Base-by-base conservation (phyloP, 2,113 vertebrate species). In the Sapajus apella region DNA sequence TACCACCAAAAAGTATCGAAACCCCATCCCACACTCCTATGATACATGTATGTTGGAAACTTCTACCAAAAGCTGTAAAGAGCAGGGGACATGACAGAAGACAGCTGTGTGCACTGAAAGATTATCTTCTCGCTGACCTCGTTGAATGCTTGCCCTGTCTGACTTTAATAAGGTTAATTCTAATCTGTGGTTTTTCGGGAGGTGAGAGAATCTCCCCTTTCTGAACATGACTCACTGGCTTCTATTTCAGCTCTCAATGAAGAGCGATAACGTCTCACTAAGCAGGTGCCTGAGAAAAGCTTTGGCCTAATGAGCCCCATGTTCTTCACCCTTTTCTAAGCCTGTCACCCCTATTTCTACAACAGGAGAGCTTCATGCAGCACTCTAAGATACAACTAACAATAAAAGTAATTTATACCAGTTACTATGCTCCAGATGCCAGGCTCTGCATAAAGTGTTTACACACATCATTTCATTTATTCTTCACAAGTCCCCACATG, bases 161-260 rank as follows among this genome's bases (percentile, higher is more conserved):
- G 70, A 50, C 81, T 86, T 84, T 68, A 80, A 47, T 77, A 50
- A 66, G 73, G 64, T 93, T 75, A 14, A 32, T 88, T 88, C 76
- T 88, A 70, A 93, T 56, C 82, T 27, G 0, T 10, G 21, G 43
- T 92, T 88, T 87, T 66, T 25, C 32, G 21, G 56, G 68, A 90
- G 75, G 52, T 45, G 91, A 94, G 64, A 72, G 58, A 91, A 30
- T 10, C 88, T 55, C 52, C 55, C 27, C 91, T 94, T 95, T 93
- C 94, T 84, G 95, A 84, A 37, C 23, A 76, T 35, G 89, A 80
- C 64, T 85, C 94, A 68, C 56, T 6, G 30, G 30, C 55, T 89
- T 88, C 45, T 55, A 1, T 61, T 40, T 66, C 79, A 72, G 72
- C 37, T 83, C 81, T 86, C 68, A 5, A n/a, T 55, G 40, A 18